Evolutionary conservation across 1,140 invertebrate genomes (phyloP).

Genomic region (Aphelinus certus): DNA sequence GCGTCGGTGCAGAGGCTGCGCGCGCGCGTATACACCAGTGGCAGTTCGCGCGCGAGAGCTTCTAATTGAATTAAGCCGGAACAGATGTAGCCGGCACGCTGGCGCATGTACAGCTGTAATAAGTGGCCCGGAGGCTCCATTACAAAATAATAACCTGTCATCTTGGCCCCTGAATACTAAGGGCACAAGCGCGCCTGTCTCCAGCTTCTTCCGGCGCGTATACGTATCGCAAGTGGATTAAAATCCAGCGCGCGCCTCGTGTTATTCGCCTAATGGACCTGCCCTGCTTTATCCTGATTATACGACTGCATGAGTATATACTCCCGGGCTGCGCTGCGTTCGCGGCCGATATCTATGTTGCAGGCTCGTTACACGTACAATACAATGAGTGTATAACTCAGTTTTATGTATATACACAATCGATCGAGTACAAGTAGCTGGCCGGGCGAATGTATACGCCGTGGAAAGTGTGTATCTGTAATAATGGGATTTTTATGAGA

Average conservation of each 20-base stretch:
- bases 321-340: too few relatives aligned
- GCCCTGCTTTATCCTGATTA: too few relatives aligned
- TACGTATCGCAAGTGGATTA: conserved; percentile 40
- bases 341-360: too few relatives aligned
- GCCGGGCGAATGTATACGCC: too few relatives aligned
- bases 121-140: conserved; percentile 17
- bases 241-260: conserved; percentile 40
- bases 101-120: neutral
- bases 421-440: too few relatives aligned
- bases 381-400: too few relatives aligned
- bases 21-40: neutral
- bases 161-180: conserved; percentile 17
- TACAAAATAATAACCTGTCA: conserved; percentile 32
- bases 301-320: too few relatives aligned
- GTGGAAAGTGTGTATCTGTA: too few relatives aligned
- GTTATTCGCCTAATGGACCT: too few relatives aligned
- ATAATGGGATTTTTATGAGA: too few relatives aligned
- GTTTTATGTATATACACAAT: too few relatives aligned
- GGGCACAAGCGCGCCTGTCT: neutral
- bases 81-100: conserved; percentile 13
- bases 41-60: neutral
- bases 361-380: too few relatives aligned
- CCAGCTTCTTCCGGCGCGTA: neutral
- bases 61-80: conserved; percentile 17
- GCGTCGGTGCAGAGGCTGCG: neutral